These are phyloP conservation scores for Dascillus cervinus DNA, from an alignment of 2,888 invertebrate species.

Conservation along the genomic window DNA sequence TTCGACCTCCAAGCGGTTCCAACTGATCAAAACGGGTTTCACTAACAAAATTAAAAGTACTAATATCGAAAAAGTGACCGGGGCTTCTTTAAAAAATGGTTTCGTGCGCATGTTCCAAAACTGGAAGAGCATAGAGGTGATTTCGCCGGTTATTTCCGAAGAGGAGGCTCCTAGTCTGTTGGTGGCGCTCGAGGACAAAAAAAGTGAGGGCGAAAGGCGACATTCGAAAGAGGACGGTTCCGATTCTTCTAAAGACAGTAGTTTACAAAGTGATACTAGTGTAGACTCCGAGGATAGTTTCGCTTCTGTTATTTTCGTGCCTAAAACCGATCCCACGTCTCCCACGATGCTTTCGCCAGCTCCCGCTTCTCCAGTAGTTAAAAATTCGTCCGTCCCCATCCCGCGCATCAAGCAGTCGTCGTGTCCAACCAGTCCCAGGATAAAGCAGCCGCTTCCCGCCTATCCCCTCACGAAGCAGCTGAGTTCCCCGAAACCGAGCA, in stretches of 20 bases:
- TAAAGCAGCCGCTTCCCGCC: slow-evolving; percentile 50
- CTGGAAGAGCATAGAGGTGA: slow-evolving; percentile 56
- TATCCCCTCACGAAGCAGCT: slow-evolving; percentile 55
- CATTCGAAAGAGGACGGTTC: slow-evolving; percentile 83
- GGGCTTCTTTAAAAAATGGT: slow-evolving; percentile 59
- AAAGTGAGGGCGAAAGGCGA: slow-evolving; percentile 52
- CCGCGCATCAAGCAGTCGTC: slow-evolving; percentile 65
- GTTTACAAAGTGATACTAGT: slow-evolving; percentile 88
- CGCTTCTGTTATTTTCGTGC: slow-evolving; percentile 86
- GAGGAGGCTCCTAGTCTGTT: slow-evolving; percentile 26
- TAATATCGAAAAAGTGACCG: slow-evolving; percentile 73
- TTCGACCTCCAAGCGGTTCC: slow-evolving; percentile 66
- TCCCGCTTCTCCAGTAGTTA: slow-evolving; percentile 54
- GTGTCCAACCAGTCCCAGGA: slow-evolving; percentile 57
- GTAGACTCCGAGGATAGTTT: slow-evolving; percentile 92
- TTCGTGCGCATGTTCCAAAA: slow-evolving; percentile 81
- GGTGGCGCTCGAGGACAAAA: slow-evolving; percentile 24
- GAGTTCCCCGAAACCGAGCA: slow-evolving; percentile 50
- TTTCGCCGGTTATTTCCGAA: slow-evolving; percentile 36
- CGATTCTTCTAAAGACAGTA: slow-evolving; percentile 81
- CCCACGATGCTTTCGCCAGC: slow-evolving; percentile 55
- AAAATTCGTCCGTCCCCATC: slow-evolving; percentile 67
- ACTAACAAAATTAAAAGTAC: slow-evolving; percentile 77
- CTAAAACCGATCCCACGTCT: slow-evolving; percentile 68
- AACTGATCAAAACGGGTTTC: slow-evolving; percentile 71